A percentile compares a stretch with the other conserved stretches of the same genome.
Evolutionary conservation across 2,113 vertebrate genomes (phyloP).

Genomic region (Otis tarda): DNA sequence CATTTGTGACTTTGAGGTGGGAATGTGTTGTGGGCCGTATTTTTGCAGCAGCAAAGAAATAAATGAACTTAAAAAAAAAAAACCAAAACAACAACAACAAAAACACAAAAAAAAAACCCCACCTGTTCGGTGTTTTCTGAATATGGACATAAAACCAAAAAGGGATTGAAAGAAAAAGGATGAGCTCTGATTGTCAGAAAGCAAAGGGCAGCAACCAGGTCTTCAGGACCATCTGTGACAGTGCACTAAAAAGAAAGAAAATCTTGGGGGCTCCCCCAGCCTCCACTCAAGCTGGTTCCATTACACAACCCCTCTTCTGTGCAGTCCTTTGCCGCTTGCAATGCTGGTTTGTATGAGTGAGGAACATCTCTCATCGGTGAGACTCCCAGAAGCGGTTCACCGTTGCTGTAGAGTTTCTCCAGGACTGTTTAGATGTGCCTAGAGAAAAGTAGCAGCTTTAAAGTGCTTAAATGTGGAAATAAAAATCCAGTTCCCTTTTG

Average conservation of each 20-base stretch:
- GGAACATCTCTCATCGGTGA: background rate
- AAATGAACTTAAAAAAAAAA: background rate
- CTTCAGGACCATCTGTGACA: background rate
- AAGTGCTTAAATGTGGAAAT: background rate
- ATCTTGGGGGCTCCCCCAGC: background rate
- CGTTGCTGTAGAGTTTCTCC: background rate
- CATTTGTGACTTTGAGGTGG: background rate
- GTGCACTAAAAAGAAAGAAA: background rate
- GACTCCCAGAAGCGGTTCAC: background rate
- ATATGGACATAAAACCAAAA: background rate
- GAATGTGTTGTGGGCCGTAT: background rate
- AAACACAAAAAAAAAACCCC: too few species aligned
- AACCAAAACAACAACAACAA: too few species aligned
- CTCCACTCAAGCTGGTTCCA: fast-evolving
- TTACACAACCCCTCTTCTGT: background rate
- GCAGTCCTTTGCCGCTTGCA: background rate
- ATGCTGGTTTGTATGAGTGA: background rate
- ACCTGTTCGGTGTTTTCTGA: background rate
- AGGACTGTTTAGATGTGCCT: background rate
- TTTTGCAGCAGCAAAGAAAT: background rate
- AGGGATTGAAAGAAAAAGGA: background rate
- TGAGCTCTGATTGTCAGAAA: background rate
- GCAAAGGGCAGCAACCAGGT: background rate
- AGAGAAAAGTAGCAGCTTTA: background rate
- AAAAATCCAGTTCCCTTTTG: background rate